Evolutionary conservation across 2,888 invertebrate genomes (phyloP), one percentile per base, ranked within the genome.

Genomic region (Dasypolia templi): DNA sequence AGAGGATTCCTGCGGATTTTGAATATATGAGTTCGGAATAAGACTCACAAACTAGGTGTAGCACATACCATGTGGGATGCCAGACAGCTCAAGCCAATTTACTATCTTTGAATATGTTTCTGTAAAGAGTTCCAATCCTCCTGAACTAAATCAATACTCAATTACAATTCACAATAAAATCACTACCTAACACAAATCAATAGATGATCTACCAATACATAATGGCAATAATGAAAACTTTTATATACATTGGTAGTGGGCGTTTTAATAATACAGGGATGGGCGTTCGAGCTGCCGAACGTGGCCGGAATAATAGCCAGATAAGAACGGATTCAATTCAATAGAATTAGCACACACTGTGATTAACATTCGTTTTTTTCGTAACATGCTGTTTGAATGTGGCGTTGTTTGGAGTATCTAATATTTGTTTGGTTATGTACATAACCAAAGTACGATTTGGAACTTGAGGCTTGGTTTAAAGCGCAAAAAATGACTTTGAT

Each of bases 191-290:
- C 65, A 82, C 46, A 63, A 81, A 78, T 62, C 70, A 79, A 82
- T 79, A 77, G 59, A 65, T 71, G 81, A 82, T 84, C 75, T 75
- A n/a, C 64, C 62, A 80, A 84, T 78, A 78, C 59, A 61, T 81
- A 84, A 86, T 83, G 80, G 81, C 70, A 77, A 76, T 78, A 86
- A 83, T 81, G 82, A 84, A 84, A 81, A 84, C 73, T 83, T 73
- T 51, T 59, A 70, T 73, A 63, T 53, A 71, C 76, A 69, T 71
- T 76, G 72, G 67, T 42, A 26, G 86, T 85, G 81, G 86, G 82
- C 77, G 83, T 67, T 84, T 83, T 81, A 84, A 85, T 86, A 84
- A 77, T 67, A 72, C 79, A 55, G 75, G 61, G 79, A 78, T 63
- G 68, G 81, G 71, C 81, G 66, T 75, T 66, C 56, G 68, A 53